These are phyloP conservation scores for Panorpa germanica DNA, from an alignment of 2,888 invertebrate genomes.

Conservation along the genomic window DNA sequence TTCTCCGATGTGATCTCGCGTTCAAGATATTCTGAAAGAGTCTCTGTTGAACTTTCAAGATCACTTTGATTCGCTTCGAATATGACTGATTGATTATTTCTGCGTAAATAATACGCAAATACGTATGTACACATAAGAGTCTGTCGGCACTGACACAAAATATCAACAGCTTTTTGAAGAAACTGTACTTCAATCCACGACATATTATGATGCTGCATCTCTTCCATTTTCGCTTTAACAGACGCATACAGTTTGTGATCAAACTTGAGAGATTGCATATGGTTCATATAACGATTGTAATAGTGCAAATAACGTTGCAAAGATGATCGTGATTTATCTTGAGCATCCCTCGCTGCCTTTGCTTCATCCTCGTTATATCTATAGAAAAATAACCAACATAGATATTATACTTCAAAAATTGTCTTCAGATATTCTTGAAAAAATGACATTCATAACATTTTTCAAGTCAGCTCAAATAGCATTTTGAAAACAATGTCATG, in stretches of 20 bases:
- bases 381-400: conserved; percentile 4
- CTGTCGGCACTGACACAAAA: conserved; percentile 90
- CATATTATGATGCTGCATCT: conserved; percentile 99
- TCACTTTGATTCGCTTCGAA: conserved; percentile 99
- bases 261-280: conserved; percentile 95
- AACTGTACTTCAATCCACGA: conserved; percentile 99
- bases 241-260: conserved; percentile 93
- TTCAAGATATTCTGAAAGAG: conserved; percentile 92
- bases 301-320: conserved; percentile 95
- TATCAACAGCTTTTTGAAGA: conserved; percentile 92
- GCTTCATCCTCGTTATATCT: conserved; percentile 91
- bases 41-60: conserved; percentile 93
- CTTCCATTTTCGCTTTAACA: conserved; percentile 96
- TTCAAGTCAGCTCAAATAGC: too few species aligned
- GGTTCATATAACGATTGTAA: conserved; percentile 98
- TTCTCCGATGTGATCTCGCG: conserved; percentile 95
- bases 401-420: too few species aligned
- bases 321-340: conserved; percentile 83
- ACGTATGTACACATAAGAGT: conserved; percentile 99
- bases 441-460: too few species aligned
- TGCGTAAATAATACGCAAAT: conserved; percentile 94
- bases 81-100: conserved; percentile 97
- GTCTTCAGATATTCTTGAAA: too few species aligned
- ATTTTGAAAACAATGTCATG: too few species aligned
- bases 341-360: conserved; percentile 88